Conservation (phyloP, 2,888 invertebrate genomes). For the Xestia c-nigrum region DNA sequence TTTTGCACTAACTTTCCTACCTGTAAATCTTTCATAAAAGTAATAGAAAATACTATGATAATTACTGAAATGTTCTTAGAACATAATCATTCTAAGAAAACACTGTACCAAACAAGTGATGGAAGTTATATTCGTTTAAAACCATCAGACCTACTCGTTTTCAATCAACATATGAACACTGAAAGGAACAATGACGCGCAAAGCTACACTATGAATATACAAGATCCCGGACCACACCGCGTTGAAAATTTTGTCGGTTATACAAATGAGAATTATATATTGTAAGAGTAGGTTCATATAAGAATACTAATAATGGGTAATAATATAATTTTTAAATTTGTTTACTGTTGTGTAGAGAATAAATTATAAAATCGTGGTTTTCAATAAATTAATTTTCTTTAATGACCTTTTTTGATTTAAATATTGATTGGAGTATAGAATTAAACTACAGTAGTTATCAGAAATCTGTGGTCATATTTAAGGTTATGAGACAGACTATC, state of each 20-base stretch:
- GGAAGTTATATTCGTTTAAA: conserved; percentile 29
- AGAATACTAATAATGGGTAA: neutral
- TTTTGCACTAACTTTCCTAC: conserved; percentile 46
- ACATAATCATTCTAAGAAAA: conserved; percentile 22
- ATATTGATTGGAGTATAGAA: neutral
- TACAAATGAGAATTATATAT: neutral
- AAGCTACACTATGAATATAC: neutral
- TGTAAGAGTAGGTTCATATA: neutral
- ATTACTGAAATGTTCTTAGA: conserved; percentile 11
- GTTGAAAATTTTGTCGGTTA: neutral
- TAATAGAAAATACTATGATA: neutral
- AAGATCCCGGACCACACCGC: neutral
- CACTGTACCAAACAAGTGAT: conserved; percentile 20
- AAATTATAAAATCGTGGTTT: neutral
- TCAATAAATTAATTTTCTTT: conserved; percentile 4
- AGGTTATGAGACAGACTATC: neutral
- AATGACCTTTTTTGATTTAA: neutral
- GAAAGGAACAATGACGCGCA: neutral
- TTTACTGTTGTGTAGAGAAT: neutral
- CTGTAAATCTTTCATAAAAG: conserved; percentile 45
- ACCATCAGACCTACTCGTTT: conserved; percentile 19
- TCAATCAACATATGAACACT: neutral
- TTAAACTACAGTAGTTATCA: neutral
- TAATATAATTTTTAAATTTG: no score
- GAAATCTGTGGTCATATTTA: neutral